These are phyloP conservation scores for Aptenodytes patagonicus DNA, from an alignment of 2,113 vertebrate genomes.

Conservation along the genomic window DNA sequence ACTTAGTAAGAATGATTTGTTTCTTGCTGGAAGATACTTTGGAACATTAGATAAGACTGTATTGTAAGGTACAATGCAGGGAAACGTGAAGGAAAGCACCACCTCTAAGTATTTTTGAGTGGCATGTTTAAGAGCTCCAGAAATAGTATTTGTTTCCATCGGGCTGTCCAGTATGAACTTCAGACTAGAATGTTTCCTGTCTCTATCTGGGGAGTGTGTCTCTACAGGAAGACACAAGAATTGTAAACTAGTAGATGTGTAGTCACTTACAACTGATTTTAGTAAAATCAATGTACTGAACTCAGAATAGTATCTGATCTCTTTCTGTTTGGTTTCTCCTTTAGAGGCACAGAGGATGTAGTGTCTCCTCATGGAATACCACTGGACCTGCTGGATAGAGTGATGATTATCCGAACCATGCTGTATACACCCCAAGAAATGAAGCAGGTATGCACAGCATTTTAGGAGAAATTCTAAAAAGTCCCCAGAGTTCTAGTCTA, in stretches of 20 bases:
- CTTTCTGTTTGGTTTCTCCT: not conserved
- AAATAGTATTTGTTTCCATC: not conserved
- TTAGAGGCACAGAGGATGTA: conserved; percentile 93
- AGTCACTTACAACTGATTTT: not conserved
- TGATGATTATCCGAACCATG: conserved; percentile 98
- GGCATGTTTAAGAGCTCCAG: not conserved
- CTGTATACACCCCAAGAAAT: conserved; percentile 95
- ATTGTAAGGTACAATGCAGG: not conserved
- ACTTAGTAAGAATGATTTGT: not conserved
- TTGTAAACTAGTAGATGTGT: not conserved
- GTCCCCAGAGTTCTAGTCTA: not conserved
- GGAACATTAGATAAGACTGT: not conserved
- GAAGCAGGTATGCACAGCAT: conserved; percentile 84
- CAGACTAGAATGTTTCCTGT: not conserved
- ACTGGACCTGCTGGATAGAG: conserved; percentile 90
- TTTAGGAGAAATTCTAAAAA: not conserved
- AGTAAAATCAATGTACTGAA: not conserved
- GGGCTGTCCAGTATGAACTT: not conserved
- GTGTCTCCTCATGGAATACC: conserved; percentile 95
- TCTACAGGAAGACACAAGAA: not conserved
- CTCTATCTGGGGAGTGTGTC: not conserved
- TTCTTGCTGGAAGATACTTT: not conserved
- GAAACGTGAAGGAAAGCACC: not conserved
- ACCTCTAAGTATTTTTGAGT: not conserved
- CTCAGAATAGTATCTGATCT: not conserved